A percentile compares a stretch with the other conserved stretches of the same genome.
Conservation (phyloP, 2,113 vertebrate genomes). For the Alligator mississippiensis region DNA sequence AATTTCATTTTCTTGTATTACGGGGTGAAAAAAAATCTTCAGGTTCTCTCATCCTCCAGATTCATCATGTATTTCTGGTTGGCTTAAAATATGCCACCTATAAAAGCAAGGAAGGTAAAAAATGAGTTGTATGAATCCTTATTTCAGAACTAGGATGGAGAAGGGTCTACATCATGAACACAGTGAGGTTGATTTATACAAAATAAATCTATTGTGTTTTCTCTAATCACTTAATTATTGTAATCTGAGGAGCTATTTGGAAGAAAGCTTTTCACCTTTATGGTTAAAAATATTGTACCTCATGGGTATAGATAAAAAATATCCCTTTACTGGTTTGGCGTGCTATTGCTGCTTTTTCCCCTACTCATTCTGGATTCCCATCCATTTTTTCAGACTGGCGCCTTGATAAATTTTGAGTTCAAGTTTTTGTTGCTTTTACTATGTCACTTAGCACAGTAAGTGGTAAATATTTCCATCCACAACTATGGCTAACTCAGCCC, state of each 20-base stretch:
- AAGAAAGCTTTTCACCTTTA: neutral
- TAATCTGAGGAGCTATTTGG: neutral
- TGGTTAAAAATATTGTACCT: neutral
- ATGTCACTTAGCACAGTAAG: neutral
- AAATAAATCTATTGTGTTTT: neutral
- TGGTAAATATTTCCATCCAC: neutral
- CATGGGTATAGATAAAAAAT: neutral
- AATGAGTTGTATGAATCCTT: accelerated
- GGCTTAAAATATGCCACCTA: neutral
- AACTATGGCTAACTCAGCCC: neutral
- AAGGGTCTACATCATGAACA: accelerated
- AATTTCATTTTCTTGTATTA: accelerated
- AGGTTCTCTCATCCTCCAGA: neutral
- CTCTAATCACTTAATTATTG: neutral
- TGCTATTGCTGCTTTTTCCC: neutral
- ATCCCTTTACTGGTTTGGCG: no score
- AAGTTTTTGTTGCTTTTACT: accelerated
- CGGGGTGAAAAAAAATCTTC: neutral
- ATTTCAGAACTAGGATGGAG: accelerated
- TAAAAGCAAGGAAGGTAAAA: neutral
- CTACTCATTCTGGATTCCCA: neutral
- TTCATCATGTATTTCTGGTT: accelerated
- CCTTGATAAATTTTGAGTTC: accelerated
- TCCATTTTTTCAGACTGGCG: neutral
- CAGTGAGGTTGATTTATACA: neutral